Percentiles rank a stretch among this genome's conserved stretches.
phyloP scores from a whole-genome alignment of 2,113 vertebrate genomes.

The Carassius gibelio region DNA sequence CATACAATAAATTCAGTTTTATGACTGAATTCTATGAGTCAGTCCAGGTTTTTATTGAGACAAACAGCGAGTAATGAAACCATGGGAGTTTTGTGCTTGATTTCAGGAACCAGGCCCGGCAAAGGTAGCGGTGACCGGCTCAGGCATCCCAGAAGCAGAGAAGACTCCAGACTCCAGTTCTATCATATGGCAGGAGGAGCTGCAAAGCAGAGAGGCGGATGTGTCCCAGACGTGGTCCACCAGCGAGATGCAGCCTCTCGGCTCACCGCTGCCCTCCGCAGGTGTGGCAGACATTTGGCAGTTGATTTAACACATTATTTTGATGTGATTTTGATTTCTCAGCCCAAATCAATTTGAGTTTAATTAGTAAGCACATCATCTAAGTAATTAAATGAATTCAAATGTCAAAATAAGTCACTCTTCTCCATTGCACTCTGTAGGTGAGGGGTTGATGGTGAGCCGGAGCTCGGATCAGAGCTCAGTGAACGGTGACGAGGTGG shows the following conservation, averaged over 20 bases:
- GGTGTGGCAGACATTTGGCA: constrained; percentile 46
- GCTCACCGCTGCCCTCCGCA: constrained; percentile 64
- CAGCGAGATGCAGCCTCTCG: constrained; percentile 67
- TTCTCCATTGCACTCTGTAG: constrained; percentile 48
- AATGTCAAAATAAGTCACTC: background rate
- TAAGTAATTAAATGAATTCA: background rate
- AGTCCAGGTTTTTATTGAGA: background rate
- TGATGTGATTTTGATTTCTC: background rate
- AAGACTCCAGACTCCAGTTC: constrained; percentile 80
- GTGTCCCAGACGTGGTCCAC: constrained; percentile 69
- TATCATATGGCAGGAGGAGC: constrained; percentile 82
- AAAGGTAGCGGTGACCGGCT: constrained; percentile 80
- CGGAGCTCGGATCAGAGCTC: constrained; percentile 74
- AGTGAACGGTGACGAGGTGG: constrained; percentile 77
- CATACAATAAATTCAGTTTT: background rate
- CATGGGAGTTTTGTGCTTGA: background rate
- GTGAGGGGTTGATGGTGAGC: constrained; percentile 56
- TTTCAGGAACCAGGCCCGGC: constrained; percentile 80
- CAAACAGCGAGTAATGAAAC: background rate
- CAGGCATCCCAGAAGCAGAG: constrained; percentile 78
- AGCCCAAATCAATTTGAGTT: background rate
- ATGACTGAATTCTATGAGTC: background rate
- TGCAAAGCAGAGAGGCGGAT: constrained; percentile 77
- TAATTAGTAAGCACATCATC: background rate
- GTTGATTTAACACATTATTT: background rate